Evolutionary conservation across 2,888 invertebrate genomes (phyloP), one percentile per base, ranked within the genome.

Genomic region (Melolontha melolontha): DNA sequence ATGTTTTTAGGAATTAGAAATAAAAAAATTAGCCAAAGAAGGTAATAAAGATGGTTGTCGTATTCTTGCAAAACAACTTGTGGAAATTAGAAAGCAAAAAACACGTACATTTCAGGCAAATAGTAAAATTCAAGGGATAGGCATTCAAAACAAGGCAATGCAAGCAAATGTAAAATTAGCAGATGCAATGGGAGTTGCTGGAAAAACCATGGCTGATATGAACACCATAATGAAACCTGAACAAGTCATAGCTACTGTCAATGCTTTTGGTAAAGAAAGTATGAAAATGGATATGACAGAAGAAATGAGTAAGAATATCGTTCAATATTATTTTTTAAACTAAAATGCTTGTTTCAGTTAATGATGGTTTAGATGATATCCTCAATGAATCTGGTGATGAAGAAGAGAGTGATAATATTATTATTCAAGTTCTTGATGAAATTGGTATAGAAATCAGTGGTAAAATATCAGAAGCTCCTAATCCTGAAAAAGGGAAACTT

Each of bases 281-380:
- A 92, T 91, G 81, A 94, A 92, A 80, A 94, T 97, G 94, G 95
- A 93, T 75, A 96, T 97, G 95, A 93, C 95, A 0, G 96, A 97
- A 84, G 97, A 97, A 86, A 93, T 96, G 92, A 93, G 94, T 94
- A 86, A 86, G 90, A 85, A 49, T 49, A 51, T 22, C 14, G 10
- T 10, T n/a, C 11, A 51, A 6, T 49, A 47, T n/a, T 27, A 10
- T 11, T 34, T 6, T 52, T 39, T 57, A 59, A 50, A 8, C 16
- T 34, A 64, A 49, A 49, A 17, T 34, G 22, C 62, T 17, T 72
- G 68, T 83, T 85, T 50, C 80, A 94, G 94, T 97, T 80, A 93
- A 94, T 84, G 96, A 97, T 68, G 92, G 95, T 0, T 84, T 97
- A 73, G 96, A 96, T 83, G 95, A 95, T 77, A 94, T 97, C 77